Conservation (phyloP, 1,140 invertebrate genomes). For the Drosophila bipectinata region DNA sequence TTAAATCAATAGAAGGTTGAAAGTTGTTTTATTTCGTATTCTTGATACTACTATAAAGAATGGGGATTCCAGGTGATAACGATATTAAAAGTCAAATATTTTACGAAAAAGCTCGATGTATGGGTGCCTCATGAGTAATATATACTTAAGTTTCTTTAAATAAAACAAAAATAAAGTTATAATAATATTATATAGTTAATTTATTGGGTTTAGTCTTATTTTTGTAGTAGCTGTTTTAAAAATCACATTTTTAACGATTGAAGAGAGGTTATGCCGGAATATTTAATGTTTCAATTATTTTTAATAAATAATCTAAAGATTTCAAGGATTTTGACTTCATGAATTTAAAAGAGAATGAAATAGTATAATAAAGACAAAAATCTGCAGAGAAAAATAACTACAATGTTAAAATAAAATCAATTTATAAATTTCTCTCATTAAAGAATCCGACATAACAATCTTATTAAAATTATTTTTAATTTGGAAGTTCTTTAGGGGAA, state of each 20-base stretch:
- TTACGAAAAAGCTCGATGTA: too few relatives aligned
- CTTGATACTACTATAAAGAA: too few relatives aligned
- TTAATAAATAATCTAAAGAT: neutral
- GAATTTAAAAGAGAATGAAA: too few relatives aligned
- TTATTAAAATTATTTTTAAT: slow-evolving; percentile 19
- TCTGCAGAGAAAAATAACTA: neutral
- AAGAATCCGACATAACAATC: neutral
- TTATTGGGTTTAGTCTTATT: slow-evolving; percentile 46
- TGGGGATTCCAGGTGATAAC: too few relatives aligned
- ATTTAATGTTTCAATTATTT: neutral
- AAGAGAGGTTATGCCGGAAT: neutral
- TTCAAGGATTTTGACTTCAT: too few relatives aligned
- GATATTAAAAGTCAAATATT: too few relatives aligned
- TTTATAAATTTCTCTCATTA: neutral
- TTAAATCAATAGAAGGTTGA: too few relatives aligned
- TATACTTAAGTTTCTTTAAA: neutral
- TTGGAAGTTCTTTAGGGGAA: slow-evolving; percentile 32
- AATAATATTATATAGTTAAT: slow-evolving; percentile 31
- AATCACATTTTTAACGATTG: slow-evolving; percentile 36
- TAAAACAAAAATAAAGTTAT: neutral
- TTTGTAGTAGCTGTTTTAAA: slow-evolving; percentile 38
- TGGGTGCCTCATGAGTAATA: too few relatives aligned
- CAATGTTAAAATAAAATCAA: neutral
- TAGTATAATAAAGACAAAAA: neutral
- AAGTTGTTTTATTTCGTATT: too few relatives aligned